Conservation (phyloP, 2,888 invertebrate genomes). For the Pteria penguin region DNA sequence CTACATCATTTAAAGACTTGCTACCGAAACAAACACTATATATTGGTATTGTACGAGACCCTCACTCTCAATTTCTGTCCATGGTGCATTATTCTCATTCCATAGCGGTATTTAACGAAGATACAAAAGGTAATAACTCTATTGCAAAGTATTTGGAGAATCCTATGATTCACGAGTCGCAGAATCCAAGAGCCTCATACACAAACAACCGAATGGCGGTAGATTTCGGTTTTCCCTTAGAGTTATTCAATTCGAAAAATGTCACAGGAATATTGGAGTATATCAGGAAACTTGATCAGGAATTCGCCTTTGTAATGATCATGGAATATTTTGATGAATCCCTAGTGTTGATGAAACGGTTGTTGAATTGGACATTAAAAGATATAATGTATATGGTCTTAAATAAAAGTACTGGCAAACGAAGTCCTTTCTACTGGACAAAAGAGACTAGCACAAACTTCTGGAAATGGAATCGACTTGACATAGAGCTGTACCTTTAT, state of each 20-base stretch:
- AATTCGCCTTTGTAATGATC: conserved; percentile 62
- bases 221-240: conserved; percentile 56
- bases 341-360: conserved; percentile 58
- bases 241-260: conserved; percentile 44
- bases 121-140: conserved; percentile 34
- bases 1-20: conserved; percentile 44
- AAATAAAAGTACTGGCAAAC: neutral
- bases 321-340: conserved; percentile 68
- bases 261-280: conserved; percentile 45
- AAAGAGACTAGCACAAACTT: neutral
- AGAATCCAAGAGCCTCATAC: conserved; percentile 40
- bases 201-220: conserved; percentile 59
- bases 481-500: neutral
- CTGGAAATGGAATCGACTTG: neutral
- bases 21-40: conserved; percentile 57
- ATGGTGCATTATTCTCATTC: conserved; percentile 57
- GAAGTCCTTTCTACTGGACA: neutral
- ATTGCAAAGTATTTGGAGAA: conserved; percentile 52
- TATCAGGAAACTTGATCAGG: conserved; percentile 55
- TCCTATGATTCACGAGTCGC: conserved; percentile 46
- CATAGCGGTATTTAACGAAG: conserved; percentile 49
- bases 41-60: conserved; percentile 60
- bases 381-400: conserved; percentile 59
- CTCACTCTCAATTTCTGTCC: conserved; percentile 57
- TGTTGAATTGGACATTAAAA: conserved; percentile 57